Base-by-base conservation (phyloP, 2,113 vertebrate species). In the Crotalus viridis region DNA sequence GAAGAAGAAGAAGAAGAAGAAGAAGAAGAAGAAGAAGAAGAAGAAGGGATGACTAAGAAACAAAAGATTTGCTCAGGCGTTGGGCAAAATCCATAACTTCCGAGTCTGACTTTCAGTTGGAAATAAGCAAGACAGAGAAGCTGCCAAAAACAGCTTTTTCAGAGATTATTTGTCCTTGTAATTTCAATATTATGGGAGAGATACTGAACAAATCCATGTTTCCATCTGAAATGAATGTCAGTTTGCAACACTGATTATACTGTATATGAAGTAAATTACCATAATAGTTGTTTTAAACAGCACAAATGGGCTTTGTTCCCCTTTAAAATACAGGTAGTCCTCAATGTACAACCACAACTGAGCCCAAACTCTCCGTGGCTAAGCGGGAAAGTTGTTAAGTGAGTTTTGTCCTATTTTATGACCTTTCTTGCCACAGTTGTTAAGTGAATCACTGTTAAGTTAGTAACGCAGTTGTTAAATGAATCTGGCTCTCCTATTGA, bases 51-150 rank as follows among this genome's bases (percentile, higher is more conserved):
- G 13, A 26, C 17, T 19, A 39, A 86, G 56, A 94, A 88, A 33
- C 52, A 92, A 88, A 94, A 92, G 28, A 91, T 93, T 54, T 88
- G 85, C 90, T 26, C 91, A 96, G 92, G 26, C 0, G 94, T 93
- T 1, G 0, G 81, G 64, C 91, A 93, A 92, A 81, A 90, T 56
- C 46, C 87, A 90, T 88, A 93, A 92, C 92, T 91, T 96, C 95
- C 3, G 54, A 85, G 89, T 2, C 43, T 55, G 22, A 15, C 95
- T 93, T 74, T 94, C 91, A 26, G 24, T 39, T 57, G 2, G 89
- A 94, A 94, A 54, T 85, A 6, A 64, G 33, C 56, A 43, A 87
- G 52, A 88, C 51, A 89, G 85, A 3, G 81, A 69, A 43, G 52
- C 52, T 28, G 55, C 5, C 3, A 4, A 24, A 9, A 13, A 5